Evolutionary conservation across 2,113 vertebrate species (phyloP).

Genomic region (Litocranius walleri): DNA sequence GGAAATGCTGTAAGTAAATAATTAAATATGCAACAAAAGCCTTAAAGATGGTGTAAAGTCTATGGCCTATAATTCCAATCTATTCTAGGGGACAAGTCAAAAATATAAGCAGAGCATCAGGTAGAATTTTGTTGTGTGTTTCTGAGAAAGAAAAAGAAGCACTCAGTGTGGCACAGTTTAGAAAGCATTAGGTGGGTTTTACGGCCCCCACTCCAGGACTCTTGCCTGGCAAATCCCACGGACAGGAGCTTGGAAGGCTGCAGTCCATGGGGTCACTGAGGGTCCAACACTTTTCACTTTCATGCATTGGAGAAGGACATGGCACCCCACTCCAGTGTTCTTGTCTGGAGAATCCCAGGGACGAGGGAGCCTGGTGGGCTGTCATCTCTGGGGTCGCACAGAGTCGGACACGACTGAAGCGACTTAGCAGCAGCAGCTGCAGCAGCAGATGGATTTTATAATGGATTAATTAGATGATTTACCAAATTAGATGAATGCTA

Average conservation of each 20-base stretch:
- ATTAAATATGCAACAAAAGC: neutral
- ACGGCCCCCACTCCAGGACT: too few relatives aligned
- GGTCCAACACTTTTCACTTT: too few relatives aligned
- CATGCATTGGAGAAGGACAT: too few relatives aligned
- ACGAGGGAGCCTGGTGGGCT: too few relatives aligned
- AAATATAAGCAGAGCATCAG: neutral
- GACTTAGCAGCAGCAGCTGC: too few relatives aligned
- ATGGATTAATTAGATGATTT: neutral
- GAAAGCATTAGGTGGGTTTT: neutral
- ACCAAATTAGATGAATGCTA: neutral
- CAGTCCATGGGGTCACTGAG: too few relatives aligned
- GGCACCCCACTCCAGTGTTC: too few relatives aligned
- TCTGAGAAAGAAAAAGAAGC: neutral
- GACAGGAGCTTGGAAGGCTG: too few relatives aligned
- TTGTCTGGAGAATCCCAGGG: too few relatives aligned
- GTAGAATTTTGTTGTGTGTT: neutral
- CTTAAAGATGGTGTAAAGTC: neutral
- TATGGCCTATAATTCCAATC: neutral
- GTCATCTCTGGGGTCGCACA: fast-evolving
- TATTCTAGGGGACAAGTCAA: neutral
- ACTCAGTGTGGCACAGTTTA: neutral
- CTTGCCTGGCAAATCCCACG: too few relatives aligned
- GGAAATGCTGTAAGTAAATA: neutral
- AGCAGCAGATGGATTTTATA: neutral
- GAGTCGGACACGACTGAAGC: too few relatives aligned